Evolutionary conservation across 2,888 invertebrate genomes (phyloP), one percentile per base, ranked within the genome.

Genomic region (Lasioglossum figueresi): DNA sequence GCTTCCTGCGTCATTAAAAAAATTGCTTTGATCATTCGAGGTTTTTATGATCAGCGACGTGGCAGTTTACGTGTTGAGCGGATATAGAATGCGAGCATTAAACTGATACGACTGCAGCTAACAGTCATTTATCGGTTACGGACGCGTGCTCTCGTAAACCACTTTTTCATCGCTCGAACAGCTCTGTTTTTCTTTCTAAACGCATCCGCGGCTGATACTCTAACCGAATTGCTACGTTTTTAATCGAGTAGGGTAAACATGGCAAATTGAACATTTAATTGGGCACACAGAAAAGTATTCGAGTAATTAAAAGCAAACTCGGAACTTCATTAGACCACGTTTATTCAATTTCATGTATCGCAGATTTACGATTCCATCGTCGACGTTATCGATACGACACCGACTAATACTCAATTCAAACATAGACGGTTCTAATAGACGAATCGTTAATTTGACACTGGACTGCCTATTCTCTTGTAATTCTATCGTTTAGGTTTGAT

Each of bases 41-140:
- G 5, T 63, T 63, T 63, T 31, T 31, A 8, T 63, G 16, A 59
- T 2, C 31, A 14, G 14, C 31, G 16, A 63, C 31, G 31, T 2
- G 31, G 31, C 27, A 16, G 63, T 56, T 52, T 56, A 56, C 4
- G 56, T n/a, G 56, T 56, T 12, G n/a, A 56, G 56, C n/a, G n/a
- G 56, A 56, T 31, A 31, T 63, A 31, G 16, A 63, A 63, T 19
- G 6, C 27, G 31, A 31, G 14, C 59, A 27, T 59, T 59, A 59
- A 59, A 27, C 27, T 27, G 27, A 59, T 27, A 59, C 59, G 16
- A 31, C 27, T 63, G 31, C 63, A 31, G 34, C 66, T 63, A 63
- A 16, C 31, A 89, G 87, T 89, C 87, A 83, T 59, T 84, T 85
- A 80, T 84, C 84, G 79, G 45, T 77, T 83, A 84, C 75, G 80